Conservation (phyloP, 2,888 invertebrate species). For the Machimus rusticus region DNA sequence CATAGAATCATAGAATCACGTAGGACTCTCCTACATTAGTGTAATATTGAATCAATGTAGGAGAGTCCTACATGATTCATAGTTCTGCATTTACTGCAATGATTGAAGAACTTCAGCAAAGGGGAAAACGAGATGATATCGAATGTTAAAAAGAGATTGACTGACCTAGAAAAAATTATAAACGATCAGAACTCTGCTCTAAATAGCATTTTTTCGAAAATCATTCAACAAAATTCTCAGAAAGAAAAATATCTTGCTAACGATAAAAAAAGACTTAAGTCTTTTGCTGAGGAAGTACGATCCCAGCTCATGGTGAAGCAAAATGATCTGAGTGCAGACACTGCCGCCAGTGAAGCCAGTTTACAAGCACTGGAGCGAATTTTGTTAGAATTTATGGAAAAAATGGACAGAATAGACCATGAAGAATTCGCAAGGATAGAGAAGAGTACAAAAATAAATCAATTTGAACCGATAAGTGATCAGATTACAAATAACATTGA, state of each 20-base stretch:
- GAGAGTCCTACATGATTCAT: conserved; percentile 51
- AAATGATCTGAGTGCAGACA: background rate
- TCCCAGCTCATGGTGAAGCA: background rate
- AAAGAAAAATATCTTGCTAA: background rate
- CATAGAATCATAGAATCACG: no score
- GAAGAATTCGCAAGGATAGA: background rate
- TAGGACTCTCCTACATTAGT: no score
- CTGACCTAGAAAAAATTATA: background rate
- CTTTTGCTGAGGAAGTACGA: background rate
- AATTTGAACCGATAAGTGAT: background rate
- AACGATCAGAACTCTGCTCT: background rate
- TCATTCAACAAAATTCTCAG: background rate
- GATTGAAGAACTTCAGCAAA: conserved; percentile 52
- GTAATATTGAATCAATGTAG: conserved; percentile 50
- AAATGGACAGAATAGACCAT: background rate
- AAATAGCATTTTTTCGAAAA: background rate
- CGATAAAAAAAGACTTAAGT: background rate
- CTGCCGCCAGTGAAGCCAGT: background rate
- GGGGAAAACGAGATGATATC: background rate
- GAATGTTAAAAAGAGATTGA: background rate
- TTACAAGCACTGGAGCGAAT: background rate
- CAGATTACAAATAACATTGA: background rate
- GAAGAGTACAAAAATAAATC: background rate
- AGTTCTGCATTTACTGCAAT: conserved; percentile 49
- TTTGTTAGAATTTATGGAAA: background rate